A percentile compares a stretch with the other conserved stretches of the same genome.
Evolutionary conservation across 2,888 invertebrate species (phyloP).

Genomic region (Netelia melanura): DNA sequence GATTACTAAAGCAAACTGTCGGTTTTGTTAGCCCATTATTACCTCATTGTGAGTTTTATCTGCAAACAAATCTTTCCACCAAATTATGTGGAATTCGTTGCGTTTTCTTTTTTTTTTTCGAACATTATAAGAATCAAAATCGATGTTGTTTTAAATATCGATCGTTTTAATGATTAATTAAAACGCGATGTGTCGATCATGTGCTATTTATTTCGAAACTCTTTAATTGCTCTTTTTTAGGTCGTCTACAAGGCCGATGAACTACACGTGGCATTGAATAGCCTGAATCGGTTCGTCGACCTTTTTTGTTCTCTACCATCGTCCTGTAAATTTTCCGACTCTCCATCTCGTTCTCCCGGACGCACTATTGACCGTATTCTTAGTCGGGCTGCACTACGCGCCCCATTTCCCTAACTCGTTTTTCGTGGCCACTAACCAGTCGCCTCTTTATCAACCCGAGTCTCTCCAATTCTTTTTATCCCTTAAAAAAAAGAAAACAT

Average conservation of each 20-base stretch:
- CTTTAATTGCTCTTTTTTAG: slow-evolving; percentile 9
- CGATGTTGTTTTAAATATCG: background rate
- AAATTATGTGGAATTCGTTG: background rate
- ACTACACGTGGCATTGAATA: slow-evolving; percentile 15
- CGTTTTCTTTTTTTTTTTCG: slow-evolving; percentile 22
- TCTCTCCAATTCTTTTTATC: slow-evolving; percentile 9
- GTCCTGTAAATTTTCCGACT: slow-evolving; percentile 18
- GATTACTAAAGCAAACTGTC: slow-evolving; percentile 41
- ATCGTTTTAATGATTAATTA: slow-evolving; percentile 7
- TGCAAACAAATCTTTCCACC: slow-evolving; percentile 4
- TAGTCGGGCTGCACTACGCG: slow-evolving; percentile 31
- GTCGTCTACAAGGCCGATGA: slow-evolving; percentile 4
- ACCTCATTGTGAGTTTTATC: slow-evolving; percentile 40
- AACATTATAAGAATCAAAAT: background rate
- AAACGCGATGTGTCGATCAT: background rate
- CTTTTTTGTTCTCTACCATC: slow-evolving; percentile 17
- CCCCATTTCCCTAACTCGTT: slow-evolving; percentile 21
- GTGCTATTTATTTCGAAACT: background rate
- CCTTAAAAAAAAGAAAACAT: slow-evolving; percentile 2
- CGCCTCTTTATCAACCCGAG: slow-evolving; percentile 22
- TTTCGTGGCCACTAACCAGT: slow-evolving; percentile 12
- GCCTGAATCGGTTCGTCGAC: slow-evolving; percentile 51
- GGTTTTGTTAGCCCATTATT: slow-evolving; percentile 46
- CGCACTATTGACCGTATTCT: slow-evolving; percentile 59
- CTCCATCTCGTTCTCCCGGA: slow-evolving; percentile 13